Evolutionary conservation across 2,888 invertebrate species (phyloP).

Genomic region (Drosophila formosana): DNA sequence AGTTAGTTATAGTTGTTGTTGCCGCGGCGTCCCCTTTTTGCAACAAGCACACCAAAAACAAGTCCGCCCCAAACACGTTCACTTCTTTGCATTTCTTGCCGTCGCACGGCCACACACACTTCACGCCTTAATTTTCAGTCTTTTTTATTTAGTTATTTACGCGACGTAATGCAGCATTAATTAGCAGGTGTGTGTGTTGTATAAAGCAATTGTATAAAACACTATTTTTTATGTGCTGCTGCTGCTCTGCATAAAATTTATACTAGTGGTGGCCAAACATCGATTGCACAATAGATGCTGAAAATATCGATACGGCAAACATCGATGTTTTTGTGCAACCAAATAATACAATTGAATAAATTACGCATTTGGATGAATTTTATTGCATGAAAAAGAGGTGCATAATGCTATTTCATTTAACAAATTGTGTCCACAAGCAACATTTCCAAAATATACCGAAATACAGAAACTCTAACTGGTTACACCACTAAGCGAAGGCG

Average conservation of each 20-base stretch:
- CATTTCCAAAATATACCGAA: no score
- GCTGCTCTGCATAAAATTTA: constrained; percentile 22
- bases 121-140: neutral
- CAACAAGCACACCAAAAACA: constrained; percentile 56
- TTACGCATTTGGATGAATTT: no score
- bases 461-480: no score
- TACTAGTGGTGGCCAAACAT: constrained; percentile 7
- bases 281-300: neutral
- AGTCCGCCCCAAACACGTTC: constrained; percentile 74
- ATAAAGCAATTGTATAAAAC: constrained; percentile 20
- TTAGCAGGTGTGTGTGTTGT: constrained; percentile 13
- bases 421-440: no score
- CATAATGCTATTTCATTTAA: no score
- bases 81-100: constrained; percentile 59
- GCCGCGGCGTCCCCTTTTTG: constrained; percentile 64
- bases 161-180: constrained; percentile 25
- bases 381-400: no score
- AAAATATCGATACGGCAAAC: neutral
- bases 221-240: constrained; percentile 20
- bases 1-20: constrained; percentile 44
- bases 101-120: neutral
- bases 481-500: no score
- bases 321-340: neutral
- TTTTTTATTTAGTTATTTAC: constrained; percentile 4
- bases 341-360: no score